Evolutionary conservation across 2,888 invertebrate genomes (phyloP).

Genomic region (Drosophila atripex): DNA sequence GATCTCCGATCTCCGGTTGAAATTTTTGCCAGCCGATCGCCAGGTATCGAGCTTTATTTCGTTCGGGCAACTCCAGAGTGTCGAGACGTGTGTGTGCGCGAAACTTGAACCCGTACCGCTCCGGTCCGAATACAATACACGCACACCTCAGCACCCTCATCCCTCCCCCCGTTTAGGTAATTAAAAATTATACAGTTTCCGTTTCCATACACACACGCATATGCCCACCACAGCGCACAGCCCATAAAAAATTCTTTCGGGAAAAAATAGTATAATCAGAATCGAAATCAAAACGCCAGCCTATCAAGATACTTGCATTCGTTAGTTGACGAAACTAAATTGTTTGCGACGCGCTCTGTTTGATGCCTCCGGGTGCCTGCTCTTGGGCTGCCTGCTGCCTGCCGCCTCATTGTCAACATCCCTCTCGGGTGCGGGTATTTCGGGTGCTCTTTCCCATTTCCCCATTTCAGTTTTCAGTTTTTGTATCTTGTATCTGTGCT

Average conservation of each 20-base stretch:
- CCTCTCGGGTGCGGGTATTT: constrained; percentile 22
- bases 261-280: constrained; percentile 25
- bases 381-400: constrained; percentile 15
- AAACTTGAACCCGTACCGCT: constrained; percentile 22
- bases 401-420: constrained; percentile 33
- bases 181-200: constrained; percentile 61
- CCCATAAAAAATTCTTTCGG: constrained; percentile 10
- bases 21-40: constrained; percentile 34
- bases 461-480: constrained; percentile 16
- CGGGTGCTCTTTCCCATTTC: constrained; percentile 41
- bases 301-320: constrained; percentile 41
- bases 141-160: constrained; percentile 32
- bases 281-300: constrained; percentile 50
- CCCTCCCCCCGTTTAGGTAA: constrained; percentile 66
- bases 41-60: constrained; percentile 45
- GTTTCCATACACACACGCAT: constrained; percentile 18
- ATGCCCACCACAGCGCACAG: not conserved
- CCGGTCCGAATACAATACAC: constrained; percentile 10
- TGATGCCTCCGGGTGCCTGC: constrained; percentile 8
- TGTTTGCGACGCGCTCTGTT: constrained; percentile 31
- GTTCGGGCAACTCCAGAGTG: constrained; percentile 40
- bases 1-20: constrained; percentile 27
- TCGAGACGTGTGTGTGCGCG: constrained; percentile 37
- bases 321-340: constrained; percentile 42
- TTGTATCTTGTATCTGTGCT: constrained; percentile 4